phyloP scores from a whole-genome alignment of 2,888 invertebrate genomes.

The Idaea straminata region DNA sequence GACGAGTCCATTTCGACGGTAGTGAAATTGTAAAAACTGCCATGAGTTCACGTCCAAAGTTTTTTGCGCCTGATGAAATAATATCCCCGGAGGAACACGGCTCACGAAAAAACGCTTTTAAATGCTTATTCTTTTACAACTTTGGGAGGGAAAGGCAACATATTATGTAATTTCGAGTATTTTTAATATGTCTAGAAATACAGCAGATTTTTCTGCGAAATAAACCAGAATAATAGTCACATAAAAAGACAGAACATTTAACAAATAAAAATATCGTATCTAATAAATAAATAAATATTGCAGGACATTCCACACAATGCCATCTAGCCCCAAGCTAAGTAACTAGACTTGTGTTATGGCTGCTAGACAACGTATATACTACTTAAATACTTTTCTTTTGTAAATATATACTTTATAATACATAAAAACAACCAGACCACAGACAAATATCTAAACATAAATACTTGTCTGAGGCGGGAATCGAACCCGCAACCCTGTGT shows the following conservation, averaged over 20 bases:
- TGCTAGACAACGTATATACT: no score
- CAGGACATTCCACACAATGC: no score
- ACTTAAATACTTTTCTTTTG: no score
- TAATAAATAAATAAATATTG: no score
- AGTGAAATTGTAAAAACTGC: constrained; percentile 69
- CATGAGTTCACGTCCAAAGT: constrained; percentile 44
- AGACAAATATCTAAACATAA: no score
- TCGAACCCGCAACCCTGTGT: no score
- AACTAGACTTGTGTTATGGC: no score
- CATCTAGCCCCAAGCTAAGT: no score
- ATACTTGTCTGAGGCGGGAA: no score
- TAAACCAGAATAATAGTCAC: no score
- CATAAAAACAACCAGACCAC: no score
- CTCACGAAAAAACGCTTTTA: constrained; percentile 17
- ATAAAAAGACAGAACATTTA: background rate
- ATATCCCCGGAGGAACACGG: constrained; percentile 15
- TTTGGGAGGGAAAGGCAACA: constrained; percentile 7
- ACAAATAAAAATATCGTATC: background rate
- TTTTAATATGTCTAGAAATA: background rate
- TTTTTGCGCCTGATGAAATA: constrained; percentile 27
- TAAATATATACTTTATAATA: no score
- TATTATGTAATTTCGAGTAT: background rate
- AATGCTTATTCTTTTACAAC: constrained; percentile 13
- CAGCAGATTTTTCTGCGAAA: background rate
- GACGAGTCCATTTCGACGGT: constrained; percentile 66